phyloP scores from a whole-genome alignment of 2,888 invertebrate genomes.

The Leptodirus hochenwartii region DNA sequence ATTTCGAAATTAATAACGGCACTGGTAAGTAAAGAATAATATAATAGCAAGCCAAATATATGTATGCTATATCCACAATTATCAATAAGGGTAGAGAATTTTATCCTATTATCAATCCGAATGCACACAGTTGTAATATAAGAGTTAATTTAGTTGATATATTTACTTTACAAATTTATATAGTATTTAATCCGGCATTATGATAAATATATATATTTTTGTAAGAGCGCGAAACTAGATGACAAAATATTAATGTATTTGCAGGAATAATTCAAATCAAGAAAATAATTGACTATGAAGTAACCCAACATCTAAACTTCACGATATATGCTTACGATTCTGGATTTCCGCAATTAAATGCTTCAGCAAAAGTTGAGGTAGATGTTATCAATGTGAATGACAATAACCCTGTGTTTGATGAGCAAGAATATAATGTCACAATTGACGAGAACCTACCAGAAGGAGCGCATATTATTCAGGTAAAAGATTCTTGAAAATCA shows the following conservation, averaged over 20 bases:
- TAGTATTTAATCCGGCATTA: too few species aligned
- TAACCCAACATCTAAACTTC: conserved; percentile 55
- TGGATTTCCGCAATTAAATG: conserved; percentile 67
- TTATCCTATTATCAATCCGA: too few species aligned
- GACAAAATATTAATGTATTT: too few species aligned
- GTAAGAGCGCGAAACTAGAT: too few species aligned
- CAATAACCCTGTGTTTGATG: conserved; percentile 62
- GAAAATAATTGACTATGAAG: conserved; percentile 70
- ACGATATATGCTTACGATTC: conserved; percentile 69
- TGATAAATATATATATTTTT: too few species aligned
- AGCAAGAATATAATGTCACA: conserved; percentile 46
- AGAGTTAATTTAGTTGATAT: too few species aligned
- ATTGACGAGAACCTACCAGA: conserved; percentile 58
- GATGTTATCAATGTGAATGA: conserved; percentile 73
- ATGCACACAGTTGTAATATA: too few species aligned
- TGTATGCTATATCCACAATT: too few species aligned
- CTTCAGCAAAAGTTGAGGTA: conserved; percentile 59
- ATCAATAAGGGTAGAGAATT: too few species aligned
- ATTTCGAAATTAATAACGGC: conserved; percentile 62
- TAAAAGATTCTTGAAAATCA: too few species aligned
- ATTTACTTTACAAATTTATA: too few species aligned
- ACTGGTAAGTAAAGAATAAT: conserved; percentile 36
- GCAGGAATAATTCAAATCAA: conserved; percentile 58
- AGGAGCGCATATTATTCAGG: conserved; percentile 52
- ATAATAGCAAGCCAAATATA: too few species aligned